Conservation (phyloP, 2,888 invertebrate genomes). For the Pedicia rivosa region DNA sequence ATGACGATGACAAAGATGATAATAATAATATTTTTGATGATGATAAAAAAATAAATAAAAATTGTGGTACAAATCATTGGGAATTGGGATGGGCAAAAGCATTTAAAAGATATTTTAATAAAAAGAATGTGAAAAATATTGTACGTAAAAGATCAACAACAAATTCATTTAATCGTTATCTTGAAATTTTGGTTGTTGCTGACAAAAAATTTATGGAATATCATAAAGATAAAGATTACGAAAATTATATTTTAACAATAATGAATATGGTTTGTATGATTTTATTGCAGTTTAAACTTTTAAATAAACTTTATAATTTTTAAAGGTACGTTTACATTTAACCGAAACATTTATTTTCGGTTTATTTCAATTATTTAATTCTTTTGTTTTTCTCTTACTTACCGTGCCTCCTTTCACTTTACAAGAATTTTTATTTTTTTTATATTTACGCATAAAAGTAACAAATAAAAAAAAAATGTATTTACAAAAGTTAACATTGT, state of each 20-base stretch:
- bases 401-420: no score
- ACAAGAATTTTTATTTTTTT: no score
- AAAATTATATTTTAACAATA: constrained; percentile 47
- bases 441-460: no score
- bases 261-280: constrained; percentile 61
- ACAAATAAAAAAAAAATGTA: no score
- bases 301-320: no score
- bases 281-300: no score
- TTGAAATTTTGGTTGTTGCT: constrained; percentile 47
- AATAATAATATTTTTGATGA: background rate
- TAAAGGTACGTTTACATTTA: no score
- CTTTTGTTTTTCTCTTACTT: no score
- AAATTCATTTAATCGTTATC: constrained; percentile 20
- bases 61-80: constrained; percentile 25
- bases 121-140: background rate
- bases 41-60: constrained; percentile 5
- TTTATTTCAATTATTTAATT: background rate
- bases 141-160: background rate
- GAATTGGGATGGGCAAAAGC: constrained; percentile 25
- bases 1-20: background rate
- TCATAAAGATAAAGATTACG: constrained; percentile 44
- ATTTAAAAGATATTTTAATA: constrained; percentile 12
- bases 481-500: no score
- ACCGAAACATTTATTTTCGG: constrained; percentile 5
- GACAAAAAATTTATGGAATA: constrained; percentile 47